Evolutionary conservation across 1,140 invertebrate genomes (phyloP), one percentile per base, ranked within the genome.

Genomic region (Galleria mellonella): DNA sequence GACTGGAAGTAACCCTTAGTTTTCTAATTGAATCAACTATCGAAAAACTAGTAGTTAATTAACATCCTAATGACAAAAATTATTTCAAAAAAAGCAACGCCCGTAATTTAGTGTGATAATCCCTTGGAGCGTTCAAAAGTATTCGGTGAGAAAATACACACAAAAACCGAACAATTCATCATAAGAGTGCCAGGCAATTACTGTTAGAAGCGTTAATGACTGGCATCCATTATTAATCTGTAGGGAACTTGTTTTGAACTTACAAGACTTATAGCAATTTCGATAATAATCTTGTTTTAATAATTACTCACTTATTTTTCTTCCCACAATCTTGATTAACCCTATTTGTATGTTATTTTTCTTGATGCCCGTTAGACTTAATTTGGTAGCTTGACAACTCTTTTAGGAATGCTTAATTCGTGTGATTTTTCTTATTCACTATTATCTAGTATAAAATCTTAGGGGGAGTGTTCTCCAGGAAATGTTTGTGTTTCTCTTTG

Each of bases 131-230:
- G 62, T 71, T 75, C 49, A 66, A 67, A 71, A 59, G 51, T 54
- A 51, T 32, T 43, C 40, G 51, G 47, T 70, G 64, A 68, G 64
- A 67, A 66, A 61, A 59, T 64, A 62, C 58, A 40, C 43, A 72
- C 64, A 73, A 76, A 72, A 72, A 75, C 62, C 51, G 43, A 64
- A 78, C 77, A 72, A 84, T 82, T 71, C 72, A 84, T 84, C 81
- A 84, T 78, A 73, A 79, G 82, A 72, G 72, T 78, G 69, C 66
- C 77, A 77, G 69, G 72, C 74, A 84, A 84, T 84, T 82, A 82
- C 67, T 69, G 70, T 69, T 69, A 66, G 72, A 55, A 70, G 69
- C 72, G 70, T 82, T 84, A 79, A 81, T 83, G 70, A 77, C 68
- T 66, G 58, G 43, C 62, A 58, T 68, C 63, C 63, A 71, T 74